phyloP scores from a whole-genome alignment of 2,113 vertebrate species.

The Philantomba maxwellii region DNA sequence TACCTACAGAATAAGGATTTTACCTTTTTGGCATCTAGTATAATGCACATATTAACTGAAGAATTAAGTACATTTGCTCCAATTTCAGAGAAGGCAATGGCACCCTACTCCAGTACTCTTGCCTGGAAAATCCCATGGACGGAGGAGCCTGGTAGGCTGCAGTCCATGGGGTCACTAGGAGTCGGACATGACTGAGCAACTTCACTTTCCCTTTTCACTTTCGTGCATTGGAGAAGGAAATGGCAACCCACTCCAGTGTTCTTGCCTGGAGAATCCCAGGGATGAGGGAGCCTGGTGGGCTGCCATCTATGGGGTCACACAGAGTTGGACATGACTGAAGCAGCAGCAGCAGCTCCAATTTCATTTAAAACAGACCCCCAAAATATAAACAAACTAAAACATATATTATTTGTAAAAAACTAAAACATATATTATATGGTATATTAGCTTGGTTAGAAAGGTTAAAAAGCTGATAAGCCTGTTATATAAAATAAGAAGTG shows the following conservation, averaged over 20 bases:
- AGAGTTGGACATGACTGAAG: neutral
- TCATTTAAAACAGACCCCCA: neutral
- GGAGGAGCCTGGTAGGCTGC: neutral
- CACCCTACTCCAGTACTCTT: neutral
- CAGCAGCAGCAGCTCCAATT: neutral
- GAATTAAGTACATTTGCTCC: neutral
- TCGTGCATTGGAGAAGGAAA: neutral
- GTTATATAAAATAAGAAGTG: neutral
- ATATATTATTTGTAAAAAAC: neutral
- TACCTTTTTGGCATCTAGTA: neutral
- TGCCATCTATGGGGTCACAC: neutral
- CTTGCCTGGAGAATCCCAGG: neutral
- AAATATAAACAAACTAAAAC: neutral
- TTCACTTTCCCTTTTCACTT: neutral
- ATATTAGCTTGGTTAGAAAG: neutral
- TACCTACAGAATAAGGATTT: neutral
- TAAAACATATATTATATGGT: neutral
- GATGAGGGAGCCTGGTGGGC: rapidly evolving
- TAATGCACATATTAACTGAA: neutral
- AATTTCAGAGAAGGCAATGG: neutral
- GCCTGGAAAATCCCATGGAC: neutral
- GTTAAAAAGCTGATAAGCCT: neutral
- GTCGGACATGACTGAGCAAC: rapidly evolving
- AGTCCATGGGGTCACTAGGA: neutral
- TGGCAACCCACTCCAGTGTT: neutral